Conservation (phyloP, 2,797 vertebrate genomes). For the Paedocypris micromegethes region DNA sequence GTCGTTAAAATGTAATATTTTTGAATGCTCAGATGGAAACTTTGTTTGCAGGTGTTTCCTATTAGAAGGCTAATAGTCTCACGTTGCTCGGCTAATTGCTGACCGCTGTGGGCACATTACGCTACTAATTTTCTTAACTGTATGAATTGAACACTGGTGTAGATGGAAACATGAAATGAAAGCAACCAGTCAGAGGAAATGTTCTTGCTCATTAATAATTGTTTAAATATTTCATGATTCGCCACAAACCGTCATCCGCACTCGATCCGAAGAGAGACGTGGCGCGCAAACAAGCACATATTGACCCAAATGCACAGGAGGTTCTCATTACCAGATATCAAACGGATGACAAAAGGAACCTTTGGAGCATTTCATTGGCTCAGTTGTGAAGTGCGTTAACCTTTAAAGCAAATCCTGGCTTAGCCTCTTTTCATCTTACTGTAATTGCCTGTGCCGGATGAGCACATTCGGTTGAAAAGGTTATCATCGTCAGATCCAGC, state of each 20-base stretch:
- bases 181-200: constrained; percentile 55
- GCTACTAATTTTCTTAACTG: constrained; percentile 63
- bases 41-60: constrained; percentile 43
- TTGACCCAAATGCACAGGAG: constrained; percentile 10
- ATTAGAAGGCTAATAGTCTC: constrained; percentile 43
- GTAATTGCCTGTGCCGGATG: constrained; percentile 66
- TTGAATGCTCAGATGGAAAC: constrained; percentile 8
- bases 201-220: constrained; percentile 2
- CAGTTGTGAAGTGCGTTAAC: constrained; percentile 70
- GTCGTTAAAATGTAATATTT: background rate
- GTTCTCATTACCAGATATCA: constrained; percentile 60
- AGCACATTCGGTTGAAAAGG: constrained; percentile 66
- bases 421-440: constrained; percentile 60
- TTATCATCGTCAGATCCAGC: constrained; percentile 63
- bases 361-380: constrained; percentile 57
- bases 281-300: background rate
- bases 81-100: constrained; percentile 57
- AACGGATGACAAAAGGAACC: constrained; percentile 61
- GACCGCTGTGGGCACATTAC: constrained; percentile 58
- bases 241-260: too few species aligned
- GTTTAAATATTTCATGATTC: constrained; percentile 3
- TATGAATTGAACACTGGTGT: constrained; percentile 63
- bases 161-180: constrained; percentile 59
- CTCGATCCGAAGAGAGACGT: too few species aligned
- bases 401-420: constrained; percentile 69